Percentiles rank a stretch among this genome's conserved stretches.
phyloP scores from a whole-genome alignment of 2,797 vertebrate genomes.

The Benthosema pterotum region DNA sequence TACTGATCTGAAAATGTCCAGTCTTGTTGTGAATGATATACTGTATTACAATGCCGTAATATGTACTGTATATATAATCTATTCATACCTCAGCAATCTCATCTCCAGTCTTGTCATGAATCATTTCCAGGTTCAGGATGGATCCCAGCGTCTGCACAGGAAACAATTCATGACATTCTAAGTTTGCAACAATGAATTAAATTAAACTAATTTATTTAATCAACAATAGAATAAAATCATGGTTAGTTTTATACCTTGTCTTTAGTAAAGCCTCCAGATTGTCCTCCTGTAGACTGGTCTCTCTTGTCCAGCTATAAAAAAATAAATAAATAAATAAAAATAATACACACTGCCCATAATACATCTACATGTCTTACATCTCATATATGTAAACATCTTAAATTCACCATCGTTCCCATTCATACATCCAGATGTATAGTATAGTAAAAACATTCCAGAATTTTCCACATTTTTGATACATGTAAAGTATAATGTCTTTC shows the following conservation, averaged over 20 bases:
- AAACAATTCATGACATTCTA: neutral
- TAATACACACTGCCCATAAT: no score
- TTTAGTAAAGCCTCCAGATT: conserved; percentile 83
- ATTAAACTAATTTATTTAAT: neutral
- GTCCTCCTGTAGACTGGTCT: conserved; percentile 52
- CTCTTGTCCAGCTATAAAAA: conserved; percentile 76
- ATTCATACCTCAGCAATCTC: conserved; percentile 85
- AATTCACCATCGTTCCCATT: neutral
- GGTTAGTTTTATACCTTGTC: conserved; percentile 83
- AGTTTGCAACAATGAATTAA: neutral
- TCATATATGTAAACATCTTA: neutral
- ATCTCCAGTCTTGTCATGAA: conserved; percentile 85
- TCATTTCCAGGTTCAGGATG: conserved; percentile 90
- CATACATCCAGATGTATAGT: neutral
- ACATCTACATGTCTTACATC: neutral
- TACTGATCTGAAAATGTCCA: no score
- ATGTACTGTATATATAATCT: neutral
- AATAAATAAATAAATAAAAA: no score
- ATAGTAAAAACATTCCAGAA: neutral
- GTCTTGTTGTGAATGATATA: neutral
- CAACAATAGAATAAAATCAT: neutral
- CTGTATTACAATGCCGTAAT: neutral
- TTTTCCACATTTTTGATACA: no score
- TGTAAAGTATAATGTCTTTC: no score
- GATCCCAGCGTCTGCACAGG: conserved; percentile 86